phyloP scores from a whole-genome alignment of 2,888 invertebrate species.

The Acanthosepion esculentum region DNA sequence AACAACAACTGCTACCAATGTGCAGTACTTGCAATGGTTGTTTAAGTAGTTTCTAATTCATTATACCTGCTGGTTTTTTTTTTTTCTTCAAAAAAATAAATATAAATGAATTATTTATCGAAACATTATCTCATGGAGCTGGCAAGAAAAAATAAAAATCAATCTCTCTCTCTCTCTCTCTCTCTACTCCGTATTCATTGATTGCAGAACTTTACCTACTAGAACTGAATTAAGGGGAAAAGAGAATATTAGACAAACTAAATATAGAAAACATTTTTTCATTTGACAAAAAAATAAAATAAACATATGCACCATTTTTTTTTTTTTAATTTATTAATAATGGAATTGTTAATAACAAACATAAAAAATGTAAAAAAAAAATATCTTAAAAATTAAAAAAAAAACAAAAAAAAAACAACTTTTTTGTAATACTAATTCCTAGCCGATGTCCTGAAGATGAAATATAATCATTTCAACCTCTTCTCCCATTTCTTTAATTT shows the following conservation, averaged over 20 bases:
- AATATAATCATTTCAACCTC: neutral
- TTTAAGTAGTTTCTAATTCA: neutral
- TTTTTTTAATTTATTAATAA: conserved; percentile 33
- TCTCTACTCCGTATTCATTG: neutral
- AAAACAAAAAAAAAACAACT: neutral
- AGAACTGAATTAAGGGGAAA: neutral
- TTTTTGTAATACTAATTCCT: conserved; percentile 11
- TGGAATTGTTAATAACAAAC: neutral
- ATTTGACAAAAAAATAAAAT: neutral
- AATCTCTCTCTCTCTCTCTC: neutral
- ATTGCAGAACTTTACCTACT: neutral
- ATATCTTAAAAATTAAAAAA: neutral
- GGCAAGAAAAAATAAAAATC: too few relatives aligned
- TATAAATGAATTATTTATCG: neutral
- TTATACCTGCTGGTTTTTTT: neutral
- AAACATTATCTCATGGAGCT: neutral
- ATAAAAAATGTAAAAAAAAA: neutral
- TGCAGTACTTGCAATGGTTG: neutral
- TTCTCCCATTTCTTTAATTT: neutral
- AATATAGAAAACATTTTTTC: neutral
- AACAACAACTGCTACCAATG: neutral
- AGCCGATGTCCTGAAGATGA: neutral
- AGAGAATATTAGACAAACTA: neutral
- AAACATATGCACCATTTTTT: neutral
- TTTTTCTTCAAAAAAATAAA: neutral